Evolutionary conservation across 1,140 invertebrate species (phyloP), one percentile per base, ranked within the genome.

Genomic region (Teleogryllus occipitalis): DNA sequence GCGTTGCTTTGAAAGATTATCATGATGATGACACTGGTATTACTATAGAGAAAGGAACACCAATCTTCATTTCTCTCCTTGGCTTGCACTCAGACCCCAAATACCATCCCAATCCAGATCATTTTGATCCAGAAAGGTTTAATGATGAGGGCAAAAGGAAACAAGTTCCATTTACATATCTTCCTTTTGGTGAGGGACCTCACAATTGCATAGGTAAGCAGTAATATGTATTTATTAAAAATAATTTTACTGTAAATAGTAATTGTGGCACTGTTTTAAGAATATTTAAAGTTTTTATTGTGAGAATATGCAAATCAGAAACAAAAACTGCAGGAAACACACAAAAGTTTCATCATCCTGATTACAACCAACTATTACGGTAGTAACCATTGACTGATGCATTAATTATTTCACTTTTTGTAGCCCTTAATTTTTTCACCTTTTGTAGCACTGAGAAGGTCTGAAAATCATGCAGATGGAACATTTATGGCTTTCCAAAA

Each of bases 21-120:
- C 74, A 79, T 7, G 75, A 46, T 7, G 82, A 82, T 12, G 81
- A 80, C 8, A 21, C 74, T 21, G 22, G 74, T 7, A 39, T 79
- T 12, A 47, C 65, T 39, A 76, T 80, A 18, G 77, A 82, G 27
- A 81, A 82, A 54, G 82, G 84, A 14, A 83, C 79, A 74, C 49
- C 81, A 8, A 82, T 85, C 12, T 74, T 39, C 0, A 80, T 85
- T n/a, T 82, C 83, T 7, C 80, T 83, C 8, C 85, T 85, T 46
- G 83, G 84, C 75, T 83, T 91, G 27, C 90, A 92, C 81, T 83
- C 86, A 65, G 87, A 90, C 83, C 85, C 86, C n/a, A 84, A 88
- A 77, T 85, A 87, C 81, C 91, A 86, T 82, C 88, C 89, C 7
- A 85, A 91, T 81, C 90, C 90, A 12, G 87, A 90, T 27, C 84